These are phyloP conservation scores for Gisinianus flammeolus DNA, from an alignment of 2,888 invertebrate species.

Conservation along the genomic window DNA sequence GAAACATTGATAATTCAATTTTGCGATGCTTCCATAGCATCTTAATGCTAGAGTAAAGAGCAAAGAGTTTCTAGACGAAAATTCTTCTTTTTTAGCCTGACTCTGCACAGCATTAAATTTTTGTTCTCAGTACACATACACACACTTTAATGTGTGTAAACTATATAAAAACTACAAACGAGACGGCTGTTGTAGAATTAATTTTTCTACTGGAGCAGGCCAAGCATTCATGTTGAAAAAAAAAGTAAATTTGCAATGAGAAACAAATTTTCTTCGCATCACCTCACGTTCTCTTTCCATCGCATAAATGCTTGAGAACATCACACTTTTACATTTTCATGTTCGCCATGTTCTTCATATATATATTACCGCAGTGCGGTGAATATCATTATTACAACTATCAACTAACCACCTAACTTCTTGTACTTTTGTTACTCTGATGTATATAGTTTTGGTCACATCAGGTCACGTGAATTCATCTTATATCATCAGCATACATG, in stretches of 20 bases:
- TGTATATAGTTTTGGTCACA: conserved; percentile 10
- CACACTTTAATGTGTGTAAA: background rate
- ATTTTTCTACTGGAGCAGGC: conserved; percentile 7
- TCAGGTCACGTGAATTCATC: conserved; percentile 27
- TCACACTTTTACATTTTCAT: background rate
- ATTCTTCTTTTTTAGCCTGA: background rate
- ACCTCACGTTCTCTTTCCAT: conserved; percentile 1
- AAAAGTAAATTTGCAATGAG: conserved; percentile 27
- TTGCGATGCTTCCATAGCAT: conserved; percentile 10
- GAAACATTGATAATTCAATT: conserved; percentile 35
- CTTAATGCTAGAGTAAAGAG: background rate
- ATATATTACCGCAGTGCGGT: background rate
- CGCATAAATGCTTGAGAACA: background rate
- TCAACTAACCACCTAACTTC: background rate
- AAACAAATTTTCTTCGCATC: conserved; percentile 22
- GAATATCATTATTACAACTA: conserved; percentile 1
- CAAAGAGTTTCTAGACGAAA: conserved; percentile 1
- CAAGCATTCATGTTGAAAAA: conserved; percentile 17
- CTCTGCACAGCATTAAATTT: conserved; percentile 2
- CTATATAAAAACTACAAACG: background rate
- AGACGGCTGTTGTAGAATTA: conserved; percentile 22
- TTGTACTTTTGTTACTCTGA: background rate
- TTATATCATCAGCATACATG: background rate
- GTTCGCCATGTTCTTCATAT: background rate
- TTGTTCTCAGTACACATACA: background rate